These are phyloP conservation scores for Shinisaurus crocodilurus DNA, from an alignment of 2,113 vertebrate genomes.

Conservation along the genomic window DNA sequence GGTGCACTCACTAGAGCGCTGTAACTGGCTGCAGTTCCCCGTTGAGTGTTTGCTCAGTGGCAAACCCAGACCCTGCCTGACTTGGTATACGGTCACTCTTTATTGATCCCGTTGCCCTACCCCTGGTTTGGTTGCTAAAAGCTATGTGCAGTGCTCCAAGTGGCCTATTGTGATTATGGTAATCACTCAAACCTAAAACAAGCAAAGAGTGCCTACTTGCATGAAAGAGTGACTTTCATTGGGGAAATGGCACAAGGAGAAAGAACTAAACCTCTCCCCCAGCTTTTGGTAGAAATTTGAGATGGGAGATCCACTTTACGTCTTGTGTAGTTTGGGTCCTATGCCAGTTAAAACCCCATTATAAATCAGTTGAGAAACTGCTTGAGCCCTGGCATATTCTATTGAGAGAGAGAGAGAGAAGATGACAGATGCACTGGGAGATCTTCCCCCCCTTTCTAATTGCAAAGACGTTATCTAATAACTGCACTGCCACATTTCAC, in stretches of 20 bases:
- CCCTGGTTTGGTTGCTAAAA: neutral
- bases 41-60: neutral
- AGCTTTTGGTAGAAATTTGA: neutral
- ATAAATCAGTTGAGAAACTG: neutral
- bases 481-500: neutral
- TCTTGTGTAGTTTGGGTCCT: neutral
- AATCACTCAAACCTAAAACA: neutral
- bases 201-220: neutral
- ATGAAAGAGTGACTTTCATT: neutral
- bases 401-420: neutral
- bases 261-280: neutral
- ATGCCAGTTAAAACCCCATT: neutral
- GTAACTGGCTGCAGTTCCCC: neutral
- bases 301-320: too few relatives aligned
- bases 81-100: neutral
- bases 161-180: neutral
- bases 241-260: neutral
- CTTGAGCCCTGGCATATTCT: neutral
- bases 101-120: neutral
- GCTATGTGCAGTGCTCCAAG: neutral
- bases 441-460: neutral
- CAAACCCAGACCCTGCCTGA: neutral
- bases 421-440: neutral
- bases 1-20: neutral
- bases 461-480: neutral